Evolutionary conservation across 2,113 vertebrate species (phyloP).

Genomic region (Phasianus colchicus): DNA sequence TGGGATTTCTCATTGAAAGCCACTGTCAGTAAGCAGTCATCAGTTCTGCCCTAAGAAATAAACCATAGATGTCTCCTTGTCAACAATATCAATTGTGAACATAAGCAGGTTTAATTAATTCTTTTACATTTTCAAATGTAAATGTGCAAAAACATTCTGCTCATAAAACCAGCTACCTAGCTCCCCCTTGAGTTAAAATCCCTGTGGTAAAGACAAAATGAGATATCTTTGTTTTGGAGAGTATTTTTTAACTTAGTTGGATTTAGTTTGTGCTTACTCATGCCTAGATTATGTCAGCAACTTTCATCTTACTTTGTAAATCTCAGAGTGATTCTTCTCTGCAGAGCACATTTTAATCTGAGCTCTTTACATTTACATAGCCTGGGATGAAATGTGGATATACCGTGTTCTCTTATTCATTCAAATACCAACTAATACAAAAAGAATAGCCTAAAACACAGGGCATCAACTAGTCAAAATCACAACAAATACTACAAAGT

Average conservation of each 20-base stretch:
- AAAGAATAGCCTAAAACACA: neutral
- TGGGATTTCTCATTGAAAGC: neutral
- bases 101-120: conserved; percentile 20
- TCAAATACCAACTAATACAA: neutral
- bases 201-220: neutral
- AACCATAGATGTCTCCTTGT: neutral
- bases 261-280: neutral
- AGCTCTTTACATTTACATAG: neutral
- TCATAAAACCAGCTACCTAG: conserved; percentile 53
- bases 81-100: neutral
- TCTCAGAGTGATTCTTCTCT: neutral
- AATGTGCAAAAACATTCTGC: neutral
- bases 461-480: neutral
- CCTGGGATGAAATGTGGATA: neutral
- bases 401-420: neutral
- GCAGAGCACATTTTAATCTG: neutral
- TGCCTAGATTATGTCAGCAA: neutral
- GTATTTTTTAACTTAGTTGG: neutral
- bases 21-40: neutral
- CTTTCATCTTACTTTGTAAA: neutral
- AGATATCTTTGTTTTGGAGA: conserved; percentile 3
- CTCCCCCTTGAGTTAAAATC: conserved; percentile 71
- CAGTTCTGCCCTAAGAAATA: neutral
- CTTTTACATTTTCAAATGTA: conserved; percentile 32
- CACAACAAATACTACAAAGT: neutral